Base-by-base conservation (phyloP, 53 echinoderm and acorn worm species). In the Paracentrotus lividus region DNA sequence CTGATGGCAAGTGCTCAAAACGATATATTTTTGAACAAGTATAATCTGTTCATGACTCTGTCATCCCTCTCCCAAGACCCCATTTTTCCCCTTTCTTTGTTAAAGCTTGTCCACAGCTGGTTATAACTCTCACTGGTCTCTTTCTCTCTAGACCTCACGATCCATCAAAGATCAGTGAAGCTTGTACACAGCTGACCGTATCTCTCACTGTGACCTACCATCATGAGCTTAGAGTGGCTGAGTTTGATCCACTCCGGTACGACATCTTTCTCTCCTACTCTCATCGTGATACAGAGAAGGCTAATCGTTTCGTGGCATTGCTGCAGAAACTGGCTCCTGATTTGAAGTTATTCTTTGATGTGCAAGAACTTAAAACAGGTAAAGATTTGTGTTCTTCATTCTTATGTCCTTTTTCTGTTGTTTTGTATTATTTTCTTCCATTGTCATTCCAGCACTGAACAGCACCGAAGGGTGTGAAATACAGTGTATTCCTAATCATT, bases 281-380 rank as follows among this genome's bases (percentile, higher is more conserved):
- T 4, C 98, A 98, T 60, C 53, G 88, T 8, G 96, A 98, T 76
- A 45, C 94, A 0, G 94, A 96, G 72, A 84, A 94, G 86, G 98
- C 97, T 49, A 94, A 97, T 56, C 92, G 90, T 33, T 94, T 98
- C 44, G 95, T 96, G 8, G 42, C 67, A 56, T 26, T 77, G 53
- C 90, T 98, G 31, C 94, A 91, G 47, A 51, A 85, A 14, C 85
- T 95, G 77, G 85, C 94, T 34, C 97, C 98, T 47, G 92, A 95
- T 55, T 93, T 98, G 49, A 95, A 94, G 75, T 43, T 98, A 0
- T 98, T 98, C 94, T 98, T 98, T 94, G 98, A 98, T 92, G 89
- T 96, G 32, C 97, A 98, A 69, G 98, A 98, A 78, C 60, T 98
- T 29, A 98, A 98, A 72, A 97, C 97, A 94, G 98, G 98, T 98